A percentile compares a stretch with the other conserved stretches of the same genome.
These are phyloP conservation scores for Drosophila gunungcola DNA, from an alignment of 1,140 invertebrate genomes.

Conservation along the genomic window DNA sequence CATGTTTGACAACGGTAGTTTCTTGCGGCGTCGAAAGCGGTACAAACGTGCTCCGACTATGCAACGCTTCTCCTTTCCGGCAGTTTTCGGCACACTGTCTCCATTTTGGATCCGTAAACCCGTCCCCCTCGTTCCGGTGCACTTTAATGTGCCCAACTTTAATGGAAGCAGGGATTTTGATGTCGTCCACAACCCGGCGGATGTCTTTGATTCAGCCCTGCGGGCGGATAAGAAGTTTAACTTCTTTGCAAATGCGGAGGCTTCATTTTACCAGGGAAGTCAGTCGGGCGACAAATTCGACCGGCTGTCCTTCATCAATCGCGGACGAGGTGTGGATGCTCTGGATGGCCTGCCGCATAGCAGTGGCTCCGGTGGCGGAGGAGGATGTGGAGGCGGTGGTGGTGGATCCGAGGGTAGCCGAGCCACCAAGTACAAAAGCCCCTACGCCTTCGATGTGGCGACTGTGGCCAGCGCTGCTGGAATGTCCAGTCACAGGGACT, in stretches of 20 bases:
- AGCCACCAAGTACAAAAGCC: conserved; percentile 73
- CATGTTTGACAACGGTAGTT: conserved; percentile 99
- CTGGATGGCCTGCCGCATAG: conserved; percentile 51
- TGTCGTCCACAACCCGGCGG: conserved; percentile 72
- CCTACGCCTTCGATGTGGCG: conserved; percentile 66
- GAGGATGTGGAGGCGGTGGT: conserved; percentile 10
- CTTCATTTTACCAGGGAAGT: conserved; percentile 63
- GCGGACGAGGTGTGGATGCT: conserved; percentile 36
- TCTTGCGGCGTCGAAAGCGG: conserved; percentile 96
- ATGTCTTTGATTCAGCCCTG: conserved; percentile 72
- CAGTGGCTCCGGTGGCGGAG: conserved; percentile 10
- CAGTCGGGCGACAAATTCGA: conserved; percentile 76
- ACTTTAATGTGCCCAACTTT: conserved; percentile 83
- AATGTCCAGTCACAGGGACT: conserved; percentile 15
- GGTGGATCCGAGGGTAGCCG: conserved; percentile 30
- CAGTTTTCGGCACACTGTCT: conserved; percentile 84
- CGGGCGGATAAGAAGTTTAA: conserved; percentile 81
- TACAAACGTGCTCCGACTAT: conserved; percentile 93
- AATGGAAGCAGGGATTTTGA: conserved; percentile 76
- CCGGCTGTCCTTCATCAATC: conserved; percentile 65
- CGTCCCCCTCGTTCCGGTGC: conserved; percentile 85
- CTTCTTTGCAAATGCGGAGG: conserved; percentile 81
- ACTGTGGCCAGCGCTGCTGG: conserved; percentile 40
- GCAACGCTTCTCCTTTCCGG: conserved; percentile 84
- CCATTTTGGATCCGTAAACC: conserved; percentile 86